phyloP scores from a whole-genome alignment of 2,113 vertebrate genomes.

The Porphyrio hochstetteri region DNA sequence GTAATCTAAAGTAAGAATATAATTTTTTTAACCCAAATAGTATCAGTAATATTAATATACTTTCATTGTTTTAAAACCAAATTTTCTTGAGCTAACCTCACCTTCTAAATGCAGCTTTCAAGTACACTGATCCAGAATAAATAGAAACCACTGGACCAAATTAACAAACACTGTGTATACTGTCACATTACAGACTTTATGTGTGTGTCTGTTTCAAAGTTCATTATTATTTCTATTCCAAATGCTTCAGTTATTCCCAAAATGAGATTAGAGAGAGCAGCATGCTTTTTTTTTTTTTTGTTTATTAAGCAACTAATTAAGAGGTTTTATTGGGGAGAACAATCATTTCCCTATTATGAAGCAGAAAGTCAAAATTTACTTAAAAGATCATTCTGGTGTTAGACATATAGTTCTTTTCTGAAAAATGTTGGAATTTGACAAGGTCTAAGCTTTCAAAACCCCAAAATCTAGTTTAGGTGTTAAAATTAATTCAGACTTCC shows the following conservation, averaged over 20 bases:
- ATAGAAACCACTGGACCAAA: background rate
- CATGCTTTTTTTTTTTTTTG: background rate
- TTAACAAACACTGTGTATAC: background rate
- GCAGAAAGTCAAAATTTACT: background rate
- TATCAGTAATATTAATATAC: background rate
- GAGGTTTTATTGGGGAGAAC: background rate
- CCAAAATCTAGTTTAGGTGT: background rate
- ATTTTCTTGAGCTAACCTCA: background rate
- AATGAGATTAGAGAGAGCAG: background rate
- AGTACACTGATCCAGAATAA: background rate
- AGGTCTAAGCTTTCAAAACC: background rate
- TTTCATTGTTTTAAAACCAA: background rate
- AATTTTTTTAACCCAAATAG: background rate
- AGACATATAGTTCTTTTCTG: background rate
- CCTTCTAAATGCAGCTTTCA: background rate
- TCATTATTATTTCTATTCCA: background rate
- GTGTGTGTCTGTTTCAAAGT: background rate
- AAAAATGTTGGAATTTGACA: background rate
- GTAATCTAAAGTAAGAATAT: background rate
- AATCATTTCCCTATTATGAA: background rate
- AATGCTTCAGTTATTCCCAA: background rate
- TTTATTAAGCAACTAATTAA: background rate
- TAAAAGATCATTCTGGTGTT: background rate
- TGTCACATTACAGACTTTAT: background rate
- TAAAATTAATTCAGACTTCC: background rate